Percentiles rank a stretch among this genome's conserved stretches.
These are phyloP conservation scores for Drosophila miranda DNA, from an alignment of 1,140 invertebrate species.

Conservation along the genomic window DNA sequence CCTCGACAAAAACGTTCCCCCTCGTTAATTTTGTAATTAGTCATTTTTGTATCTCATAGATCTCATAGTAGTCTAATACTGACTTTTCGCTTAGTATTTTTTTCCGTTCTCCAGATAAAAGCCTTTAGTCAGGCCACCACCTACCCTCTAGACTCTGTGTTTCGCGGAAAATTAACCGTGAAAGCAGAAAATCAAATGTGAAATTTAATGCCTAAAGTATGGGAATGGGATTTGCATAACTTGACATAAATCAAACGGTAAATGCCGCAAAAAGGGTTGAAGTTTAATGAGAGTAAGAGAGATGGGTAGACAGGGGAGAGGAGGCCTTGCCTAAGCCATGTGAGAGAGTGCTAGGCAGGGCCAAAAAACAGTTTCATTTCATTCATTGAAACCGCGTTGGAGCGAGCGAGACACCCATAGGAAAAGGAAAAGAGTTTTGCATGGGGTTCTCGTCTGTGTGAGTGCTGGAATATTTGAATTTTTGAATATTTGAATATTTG, in stretches of 20 bases:
- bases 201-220: conserved; percentile 34
- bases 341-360: background rate
- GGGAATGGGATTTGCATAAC: conserved; percentile 60
- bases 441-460: background rate
- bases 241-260: conserved; percentile 53
- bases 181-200: conserved; percentile 62
- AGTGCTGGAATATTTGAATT: conserved; percentile 35
- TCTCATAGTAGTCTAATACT: no score
- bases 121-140: conserved; percentile 6
- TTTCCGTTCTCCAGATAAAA: conserved; percentile 2
- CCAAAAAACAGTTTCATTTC: conserved; percentile 57
- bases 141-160: background rate
- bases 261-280: conserved; percentile 45
- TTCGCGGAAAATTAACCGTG: conserved; percentile 48
- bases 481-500: no score
- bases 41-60: no score
- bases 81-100: background rate
- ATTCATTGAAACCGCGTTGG: conserved; percentile 63
- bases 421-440: conserved; percentile 24
- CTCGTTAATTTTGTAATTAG: no score
- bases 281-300: conserved; percentile 17
- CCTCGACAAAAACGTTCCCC: no score
- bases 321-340: no score
- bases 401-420: conserved; percentile 7
- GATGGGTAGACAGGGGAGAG: background rate